Percentiles rank a stretch among this genome's conserved stretches.
These are phyloP conservation scores for Laticauda laticaudata DNA, from an alignment of 2,113 vertebrate genomes.

Conservation along the genomic window DNA sequence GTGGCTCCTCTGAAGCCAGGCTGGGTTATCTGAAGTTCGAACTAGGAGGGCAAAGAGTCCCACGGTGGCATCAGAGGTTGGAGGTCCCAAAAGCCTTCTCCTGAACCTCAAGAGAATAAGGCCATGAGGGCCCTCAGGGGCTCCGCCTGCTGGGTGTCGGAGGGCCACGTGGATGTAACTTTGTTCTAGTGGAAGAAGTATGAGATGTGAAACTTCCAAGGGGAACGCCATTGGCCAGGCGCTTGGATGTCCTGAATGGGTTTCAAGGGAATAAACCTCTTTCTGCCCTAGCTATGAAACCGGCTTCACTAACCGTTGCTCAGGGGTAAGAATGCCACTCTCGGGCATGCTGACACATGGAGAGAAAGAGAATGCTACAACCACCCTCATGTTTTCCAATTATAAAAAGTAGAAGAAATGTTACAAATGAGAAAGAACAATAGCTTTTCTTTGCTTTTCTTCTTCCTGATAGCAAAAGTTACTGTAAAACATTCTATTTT, in stretches of 20 bases:
- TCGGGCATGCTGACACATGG: background rate
- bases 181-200: background rate
- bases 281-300: background rate
- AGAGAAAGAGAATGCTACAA: background rate
- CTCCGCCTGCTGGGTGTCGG: background rate
- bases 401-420: background rate
- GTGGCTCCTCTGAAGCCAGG: background rate
- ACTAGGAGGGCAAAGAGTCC: background rate
- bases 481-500: background rate
- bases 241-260: background rate
- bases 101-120: background rate
- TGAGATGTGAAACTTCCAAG: background rate
- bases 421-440: background rate
- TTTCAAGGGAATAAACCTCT: background rate
- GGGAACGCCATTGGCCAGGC: background rate
- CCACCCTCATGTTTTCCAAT: background rate
- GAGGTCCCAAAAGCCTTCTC: background rate
- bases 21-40: background rate
- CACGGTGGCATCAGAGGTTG: background rate
- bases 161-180: background rate
- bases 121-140: background rate
- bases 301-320: background rate
- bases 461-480: background rate
- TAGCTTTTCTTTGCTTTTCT: background rate
- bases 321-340: background rate